These are phyloP conservation scores for Centropristis striata DNA, from an alignment of 2,113 vertebrate genomes.

Conservation along the genomic window DNA sequence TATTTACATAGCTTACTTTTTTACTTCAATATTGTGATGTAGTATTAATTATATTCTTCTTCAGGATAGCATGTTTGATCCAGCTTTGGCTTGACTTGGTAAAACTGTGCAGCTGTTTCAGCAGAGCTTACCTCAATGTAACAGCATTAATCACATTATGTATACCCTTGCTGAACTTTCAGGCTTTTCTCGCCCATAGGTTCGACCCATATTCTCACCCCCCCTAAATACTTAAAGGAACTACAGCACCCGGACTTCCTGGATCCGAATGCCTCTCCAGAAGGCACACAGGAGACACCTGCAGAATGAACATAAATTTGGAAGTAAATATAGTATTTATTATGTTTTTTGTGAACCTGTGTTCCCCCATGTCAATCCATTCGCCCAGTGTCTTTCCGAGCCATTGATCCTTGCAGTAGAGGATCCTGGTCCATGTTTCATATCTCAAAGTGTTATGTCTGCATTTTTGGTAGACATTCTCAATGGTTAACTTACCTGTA, in stretches of 20 bases:
- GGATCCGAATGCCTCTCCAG: slow-evolving; percentile 93
- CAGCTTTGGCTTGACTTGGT: neutral
- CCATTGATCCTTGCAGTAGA: slow-evolving; percentile 1
- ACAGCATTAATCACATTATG: slow-evolving; percentile 7
- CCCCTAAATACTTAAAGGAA: slow-evolving; percentile 96
- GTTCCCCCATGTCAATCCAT: neutral
- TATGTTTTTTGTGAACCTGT: slow-evolving; percentile 10
- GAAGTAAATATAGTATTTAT: slow-evolving; percentile 57
- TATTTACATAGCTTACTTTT: neutral
- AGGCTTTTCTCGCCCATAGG: slow-evolving; percentile 90
- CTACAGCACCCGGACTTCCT: slow-evolving; percentile 98
- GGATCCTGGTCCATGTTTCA: too few species aligned
- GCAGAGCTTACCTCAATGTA: slow-evolving; percentile 9
- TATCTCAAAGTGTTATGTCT: too few species aligned
- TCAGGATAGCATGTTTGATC: neutral
- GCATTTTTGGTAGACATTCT: neutral
- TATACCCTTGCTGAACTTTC: too few species aligned
- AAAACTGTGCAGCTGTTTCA: slow-evolving; percentile 7
- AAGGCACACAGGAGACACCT: slow-evolving; percentile 78
- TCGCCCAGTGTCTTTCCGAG: slow-evolving; percentile 6
- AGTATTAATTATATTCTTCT: neutral
- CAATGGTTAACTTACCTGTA: neutral
- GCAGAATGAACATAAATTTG: slow-evolving; percentile 52
- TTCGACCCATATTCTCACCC: slow-evolving; percentile 96
- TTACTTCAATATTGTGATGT: neutral